Conservation (phyloP, 1,140 invertebrate genomes). For the Procambarus virginalis region DNA sequence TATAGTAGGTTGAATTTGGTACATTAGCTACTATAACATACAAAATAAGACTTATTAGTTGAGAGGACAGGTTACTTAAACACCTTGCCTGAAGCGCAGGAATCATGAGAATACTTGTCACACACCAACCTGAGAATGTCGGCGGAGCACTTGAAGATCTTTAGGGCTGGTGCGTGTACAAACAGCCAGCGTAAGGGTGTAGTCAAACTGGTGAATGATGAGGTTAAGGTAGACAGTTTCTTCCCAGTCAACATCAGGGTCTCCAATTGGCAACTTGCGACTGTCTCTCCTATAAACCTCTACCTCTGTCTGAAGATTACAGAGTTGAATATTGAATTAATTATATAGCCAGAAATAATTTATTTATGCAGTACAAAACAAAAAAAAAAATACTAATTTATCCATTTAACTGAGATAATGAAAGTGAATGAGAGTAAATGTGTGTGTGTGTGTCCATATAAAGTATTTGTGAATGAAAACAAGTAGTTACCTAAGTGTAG, state of each 20-base stretch:
- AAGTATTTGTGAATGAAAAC: no score
- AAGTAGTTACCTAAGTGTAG: no score
- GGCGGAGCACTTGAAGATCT: slow-evolving; percentile 93
- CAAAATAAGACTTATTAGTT: no score
- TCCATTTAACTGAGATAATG: background rate
- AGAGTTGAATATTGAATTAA: background rate
- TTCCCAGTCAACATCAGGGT: slow-evolving; percentile 98
- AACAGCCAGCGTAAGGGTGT: slow-evolving; percentile 96
- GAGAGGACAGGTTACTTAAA: no score
- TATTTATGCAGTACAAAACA: no score
- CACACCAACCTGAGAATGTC: slow-evolving; percentile 87
- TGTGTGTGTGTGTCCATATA: no score
- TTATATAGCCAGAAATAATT: no score
- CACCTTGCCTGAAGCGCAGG: no score
- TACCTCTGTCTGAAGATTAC: slow-evolving; percentile 64
- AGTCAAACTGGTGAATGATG: slow-evolving; percentile 98
- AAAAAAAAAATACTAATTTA: no score
- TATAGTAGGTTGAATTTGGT: no score
- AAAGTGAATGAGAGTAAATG: no score
- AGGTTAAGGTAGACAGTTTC: slow-evolving; percentile 99
- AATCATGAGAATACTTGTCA: background rate
- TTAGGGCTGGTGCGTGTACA: slow-evolving; percentile 98
- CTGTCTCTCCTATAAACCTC: slow-evolving; percentile 85
- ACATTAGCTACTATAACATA: no score
- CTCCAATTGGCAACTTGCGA: slow-evolving; percentile 94